Conservation (phyloP, 2,888 invertebrate genomes). For the Acleris cristana region DNA sequence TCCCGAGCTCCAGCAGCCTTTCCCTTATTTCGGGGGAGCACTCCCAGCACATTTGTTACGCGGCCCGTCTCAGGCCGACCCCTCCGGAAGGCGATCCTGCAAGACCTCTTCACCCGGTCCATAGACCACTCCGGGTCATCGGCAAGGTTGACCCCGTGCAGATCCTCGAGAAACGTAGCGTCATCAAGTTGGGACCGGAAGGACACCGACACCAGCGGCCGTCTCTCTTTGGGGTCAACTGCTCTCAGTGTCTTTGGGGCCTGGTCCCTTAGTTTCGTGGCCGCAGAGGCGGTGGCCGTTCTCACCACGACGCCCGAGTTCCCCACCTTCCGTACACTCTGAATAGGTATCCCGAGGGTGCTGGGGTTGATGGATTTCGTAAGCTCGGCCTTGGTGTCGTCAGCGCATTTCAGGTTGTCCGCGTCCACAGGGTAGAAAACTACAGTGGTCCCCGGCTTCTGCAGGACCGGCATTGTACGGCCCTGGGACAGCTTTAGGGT, state of each 20-base stretch:
- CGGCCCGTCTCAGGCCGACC: neutral
- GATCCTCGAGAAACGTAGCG: neutral
- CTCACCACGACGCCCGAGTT: constrained; percentile 36
- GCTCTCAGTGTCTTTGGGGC: constrained; percentile 17
- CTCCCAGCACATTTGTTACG: constrained; percentile 34
- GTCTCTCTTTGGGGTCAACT: neutral
- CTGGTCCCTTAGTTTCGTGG: constrained; percentile 22
- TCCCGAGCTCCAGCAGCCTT: neutral
- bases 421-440: constrained; percentile 29
- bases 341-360: neutral
- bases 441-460: constrained; percentile 24
- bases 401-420: neutral
- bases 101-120: neutral
- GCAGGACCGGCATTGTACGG: neutral
- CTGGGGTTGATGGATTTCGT: constrained; percentile 9
- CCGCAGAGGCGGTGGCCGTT: constrained; percentile 19
- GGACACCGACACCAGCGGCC: constrained; percentile 15
- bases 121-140: constrained; percentile 27
- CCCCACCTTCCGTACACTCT: constrained; percentile 27
- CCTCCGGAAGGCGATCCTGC: constrained; percentile 1
- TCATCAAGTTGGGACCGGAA: rapidly evolving
- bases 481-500: neutral
- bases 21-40: constrained; percentile 27
- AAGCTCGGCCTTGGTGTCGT: constrained; percentile 9
- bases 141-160: constrained; percentile 25